phyloP scores from a whole-genome alignment of 1,140 invertebrate species.

The Mylabris phalerata region DNA sequence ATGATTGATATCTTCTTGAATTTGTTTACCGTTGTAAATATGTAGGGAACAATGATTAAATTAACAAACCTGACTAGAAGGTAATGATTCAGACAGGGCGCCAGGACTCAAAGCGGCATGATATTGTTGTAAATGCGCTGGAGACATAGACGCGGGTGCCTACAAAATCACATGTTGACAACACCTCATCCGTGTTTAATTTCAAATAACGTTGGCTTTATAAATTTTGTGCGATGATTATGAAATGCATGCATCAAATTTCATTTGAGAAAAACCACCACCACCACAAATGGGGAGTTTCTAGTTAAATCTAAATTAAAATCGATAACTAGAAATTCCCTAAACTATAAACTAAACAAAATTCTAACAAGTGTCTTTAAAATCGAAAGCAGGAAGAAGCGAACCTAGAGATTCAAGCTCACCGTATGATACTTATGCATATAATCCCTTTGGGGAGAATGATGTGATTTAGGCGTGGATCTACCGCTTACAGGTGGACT shows the following conservation, averaged over 20 bases:
- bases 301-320: neutral
- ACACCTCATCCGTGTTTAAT: slow-evolving; percentile 4
- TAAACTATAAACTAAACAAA: slow-evolving; percentile 1
- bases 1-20: neutral
- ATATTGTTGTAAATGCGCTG: slow-evolving; percentile 76
- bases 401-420: slow-evolving; percentile 39
- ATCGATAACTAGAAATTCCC: neutral
- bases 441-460: slow-evolving; percentile 70
- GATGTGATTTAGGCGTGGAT: slow-evolving; percentile 70
- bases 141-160: slow-evolving; percentile 84
- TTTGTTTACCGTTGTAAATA: slow-evolving; percentile 13
- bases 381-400: neutral
- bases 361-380: too few relatives aligned
- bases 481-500: slow-evolving; percentile 74
- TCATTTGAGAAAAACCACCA: neutral
- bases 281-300: neutral
- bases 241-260: slow-evolving; percentile 14
- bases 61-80: slow-evolving; percentile 67
- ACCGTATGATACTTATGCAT: slow-evolving; percentile 80
- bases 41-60: slow-evolving; percentile 11
- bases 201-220: slow-evolving; percentile 19
- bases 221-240: slow-evolving; percentile 14
- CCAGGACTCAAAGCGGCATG: slow-evolving; percentile 59
- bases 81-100: slow-evolving; percentile 67
- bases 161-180: slow-evolving; percentile 44